Evolutionary conservation across 2,888 invertebrate species (phyloP).

Genomic region (Hyles lineata): DNA sequence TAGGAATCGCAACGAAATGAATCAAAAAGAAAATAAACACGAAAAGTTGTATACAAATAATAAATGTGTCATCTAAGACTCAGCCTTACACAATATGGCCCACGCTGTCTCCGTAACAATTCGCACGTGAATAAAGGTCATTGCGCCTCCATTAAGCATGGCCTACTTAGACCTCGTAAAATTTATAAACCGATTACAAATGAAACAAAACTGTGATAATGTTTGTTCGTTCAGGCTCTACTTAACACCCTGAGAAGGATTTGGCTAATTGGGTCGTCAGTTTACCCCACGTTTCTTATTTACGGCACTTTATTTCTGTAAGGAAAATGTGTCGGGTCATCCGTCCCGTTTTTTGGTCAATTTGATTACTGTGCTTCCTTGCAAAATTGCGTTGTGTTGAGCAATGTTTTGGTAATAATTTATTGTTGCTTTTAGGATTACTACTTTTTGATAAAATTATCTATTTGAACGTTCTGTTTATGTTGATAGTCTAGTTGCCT

Average conservation of each 20-base stretch:
- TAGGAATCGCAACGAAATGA: too few relatives aligned
- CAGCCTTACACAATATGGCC: neutral
- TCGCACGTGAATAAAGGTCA: neutral
- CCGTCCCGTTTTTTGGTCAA: constrained; percentile 18
- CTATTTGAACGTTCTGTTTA: too few relatives aligned
- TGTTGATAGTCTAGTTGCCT: too few relatives aligned
- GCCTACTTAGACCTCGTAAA: constrained; percentile 46
- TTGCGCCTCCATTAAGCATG: constrained; percentile 25
- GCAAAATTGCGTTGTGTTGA: neutral
- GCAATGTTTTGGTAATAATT: neutral
- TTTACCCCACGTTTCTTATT: constrained; percentile 54
- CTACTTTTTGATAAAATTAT: too few relatives aligned
- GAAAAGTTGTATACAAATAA: neutral
- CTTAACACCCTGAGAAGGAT: constrained; percentile 58
- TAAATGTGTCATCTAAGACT: constrained; percentile 10
- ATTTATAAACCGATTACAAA: constrained; percentile 50
- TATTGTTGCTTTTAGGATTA: too few relatives aligned
- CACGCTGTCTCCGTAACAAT: neutral
- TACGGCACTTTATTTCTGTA: constrained; percentile 41
- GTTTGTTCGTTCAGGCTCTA: constrained; percentile 65
- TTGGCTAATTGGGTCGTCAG: constrained; percentile 59
- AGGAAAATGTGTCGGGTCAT: constrained; percentile 25
- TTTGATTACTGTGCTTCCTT: neutral
- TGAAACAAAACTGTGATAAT: constrained; percentile 58
- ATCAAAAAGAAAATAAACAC: too few relatives aligned